These are phyloP conservation scores for Polypedilum vanderplanki DNA, from an alignment of 1,140 invertebrate species.

Conservation along the genomic window DNA sequence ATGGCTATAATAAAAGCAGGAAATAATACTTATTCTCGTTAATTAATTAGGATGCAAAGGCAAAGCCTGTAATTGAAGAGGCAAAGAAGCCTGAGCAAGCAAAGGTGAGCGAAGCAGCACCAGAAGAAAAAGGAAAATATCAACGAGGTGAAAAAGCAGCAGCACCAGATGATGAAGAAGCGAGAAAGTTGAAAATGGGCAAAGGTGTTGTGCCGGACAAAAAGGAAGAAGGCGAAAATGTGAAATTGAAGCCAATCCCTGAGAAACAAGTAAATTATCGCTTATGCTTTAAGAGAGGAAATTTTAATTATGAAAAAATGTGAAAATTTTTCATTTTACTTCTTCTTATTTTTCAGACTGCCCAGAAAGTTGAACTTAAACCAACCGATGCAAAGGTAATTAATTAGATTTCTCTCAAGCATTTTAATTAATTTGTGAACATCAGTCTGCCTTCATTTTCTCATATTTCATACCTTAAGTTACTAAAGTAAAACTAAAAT, in stretches of 20 bases:
- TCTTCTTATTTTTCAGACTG: background rate
- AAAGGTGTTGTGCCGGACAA: slow-evolving; percentile 31
- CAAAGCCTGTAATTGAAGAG: background rate
- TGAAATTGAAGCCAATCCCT: slow-evolving; percentile 10
- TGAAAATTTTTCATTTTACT: background rate
- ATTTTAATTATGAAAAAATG: background rate
- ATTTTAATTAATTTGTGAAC: slow-evolving; percentile 24
- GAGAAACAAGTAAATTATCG: slow-evolving; percentile 25
- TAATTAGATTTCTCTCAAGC: background rate
- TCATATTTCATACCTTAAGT: too few relatives aligned
- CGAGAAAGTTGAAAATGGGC: slow-evolving; percentile 32
- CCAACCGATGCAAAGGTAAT: slow-evolving; percentile 22
- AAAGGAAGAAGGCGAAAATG: slow-evolving; percentile 27
- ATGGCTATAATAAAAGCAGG: background rate
- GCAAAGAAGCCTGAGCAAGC: background rate
- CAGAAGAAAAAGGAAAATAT: slow-evolving; percentile 21
- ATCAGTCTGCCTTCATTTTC: background rate
- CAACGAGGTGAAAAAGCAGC: slow-evolving; percentile 33
- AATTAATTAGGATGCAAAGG: background rate
- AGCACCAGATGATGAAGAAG: slow-evolving; percentile 36
- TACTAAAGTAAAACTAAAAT: too few relatives aligned
- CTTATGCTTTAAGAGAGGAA: background rate
- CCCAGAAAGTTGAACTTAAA: slow-evolving; percentile 22
- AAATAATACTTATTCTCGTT: background rate
- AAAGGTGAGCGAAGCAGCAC: background rate